Evolutionary conservation across 2,113 vertebrate genomes (phyloP), one percentile per base, ranked within the genome.

Genomic region (Lampris megalopsis): DNA sequence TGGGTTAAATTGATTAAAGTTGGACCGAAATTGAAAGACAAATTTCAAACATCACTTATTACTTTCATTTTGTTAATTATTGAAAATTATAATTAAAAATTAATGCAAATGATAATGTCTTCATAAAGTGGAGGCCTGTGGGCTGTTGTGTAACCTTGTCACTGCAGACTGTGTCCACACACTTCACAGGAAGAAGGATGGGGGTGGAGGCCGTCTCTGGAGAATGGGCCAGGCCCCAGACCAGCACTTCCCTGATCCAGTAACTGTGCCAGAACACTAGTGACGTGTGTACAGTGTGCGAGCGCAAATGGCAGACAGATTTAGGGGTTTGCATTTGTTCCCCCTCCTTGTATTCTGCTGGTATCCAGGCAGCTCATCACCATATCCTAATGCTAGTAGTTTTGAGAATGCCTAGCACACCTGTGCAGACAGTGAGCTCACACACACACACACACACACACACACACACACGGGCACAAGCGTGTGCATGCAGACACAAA

Each of bases 201-300:
- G 24, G 24, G 24, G 24, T 24, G 24, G 24, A 24, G 82, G 49
- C 36, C 35, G 86, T 92, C 92, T 85, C 92, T 88, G 42, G 92
- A 88, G 92, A 86, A 90, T 84, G 71, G 85, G 86, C 88, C 86
- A 88, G 90, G 85, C 90, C 90, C 87, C 88, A 87, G 90, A 93
- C 89, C 92, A 91, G 88, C 90, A 91, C 89, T 91, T 89, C 80
- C 80, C 83, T 88, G 89, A 86, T 78, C 91, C 90, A 85, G 85
- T 83, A 86, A 87, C 86, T 71, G 83, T 91, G 91, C 92, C 92
- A 93, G 88, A 91, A 91, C 82, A 82, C 89, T 91, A 88, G 79
- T 77, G 91, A 90, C 89, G 90, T 91, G 92, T 90, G 91, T 92
- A 90, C 90, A 92, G 92, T 89, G 89, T 91, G 90, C 54, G 88